Conservation (phyloP, 1,140 invertebrate genomes). For the Elymnias hypermnestra region DNA sequence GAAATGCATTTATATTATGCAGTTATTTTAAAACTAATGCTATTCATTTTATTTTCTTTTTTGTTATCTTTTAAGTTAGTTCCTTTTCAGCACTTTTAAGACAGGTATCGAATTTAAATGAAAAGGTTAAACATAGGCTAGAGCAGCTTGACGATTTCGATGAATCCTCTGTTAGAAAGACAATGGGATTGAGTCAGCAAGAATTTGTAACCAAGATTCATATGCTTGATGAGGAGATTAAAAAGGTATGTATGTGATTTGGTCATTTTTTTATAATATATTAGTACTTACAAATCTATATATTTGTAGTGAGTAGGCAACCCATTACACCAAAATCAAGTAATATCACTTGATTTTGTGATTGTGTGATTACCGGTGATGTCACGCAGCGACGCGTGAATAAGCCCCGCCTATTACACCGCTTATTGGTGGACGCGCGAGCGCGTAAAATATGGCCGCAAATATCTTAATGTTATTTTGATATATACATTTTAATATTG, state of each 20-base stretch:
- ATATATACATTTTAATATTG: too few species aligned
- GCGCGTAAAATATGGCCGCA: too few species aligned
- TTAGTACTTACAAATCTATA: too few species aligned
- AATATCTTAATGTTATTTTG: too few species aligned
- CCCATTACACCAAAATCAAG: too few species aligned
- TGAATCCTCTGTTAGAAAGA: conserved; percentile 90
- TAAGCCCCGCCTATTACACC: too few species aligned
- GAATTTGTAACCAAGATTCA: conserved; percentile 94
- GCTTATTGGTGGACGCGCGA: too few species aligned
- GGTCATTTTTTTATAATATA: neutral
- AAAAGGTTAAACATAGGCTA: conserved; percentile 92
- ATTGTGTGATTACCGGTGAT: too few species aligned
- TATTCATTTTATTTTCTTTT: conserved; percentile 31
- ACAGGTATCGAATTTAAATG: conserved; percentile 86
- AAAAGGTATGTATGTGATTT: conserved; percentile 67
- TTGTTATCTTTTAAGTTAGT: conserved; percentile 64
- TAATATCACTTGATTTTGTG: too few species aligned
- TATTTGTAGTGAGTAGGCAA: too few species aligned
- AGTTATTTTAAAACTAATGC: conserved; percentile 1
- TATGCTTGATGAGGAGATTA: conserved; percentile 92
- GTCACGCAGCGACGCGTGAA: too few species aligned
- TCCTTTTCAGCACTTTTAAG: conserved; percentile 83
- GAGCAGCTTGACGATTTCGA: conserved; percentile 97
- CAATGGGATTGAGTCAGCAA: conserved; percentile 92
- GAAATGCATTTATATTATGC: conserved; percentile 3